phyloP scores from a whole-genome alignment of 2,888 invertebrate species.

The Augiades crinisus region DNA sequence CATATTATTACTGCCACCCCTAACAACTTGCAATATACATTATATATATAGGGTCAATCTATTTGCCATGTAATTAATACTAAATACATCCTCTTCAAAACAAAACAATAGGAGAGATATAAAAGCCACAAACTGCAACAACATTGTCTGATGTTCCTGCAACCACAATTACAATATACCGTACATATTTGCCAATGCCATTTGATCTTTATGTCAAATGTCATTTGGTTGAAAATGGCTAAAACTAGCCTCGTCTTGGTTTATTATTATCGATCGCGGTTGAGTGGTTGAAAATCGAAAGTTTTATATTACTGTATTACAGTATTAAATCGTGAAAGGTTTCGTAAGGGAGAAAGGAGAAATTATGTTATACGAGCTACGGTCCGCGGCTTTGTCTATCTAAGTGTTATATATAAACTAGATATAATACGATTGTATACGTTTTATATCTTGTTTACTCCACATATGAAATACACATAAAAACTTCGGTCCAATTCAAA shows the following conservation, averaged over 20 bases:
- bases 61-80: no score
- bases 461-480: no score
- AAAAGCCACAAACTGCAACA: slow-evolving; percentile 9
- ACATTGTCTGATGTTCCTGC: neutral
- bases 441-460: no score
- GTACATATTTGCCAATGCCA: neutral
- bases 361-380: neutral
- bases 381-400: no score
- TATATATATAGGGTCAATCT: neutral
- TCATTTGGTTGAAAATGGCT: neutral
- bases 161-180: slow-evolving; percentile 1
- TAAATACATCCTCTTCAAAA: neutral
- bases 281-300: slow-evolving; percentile 20
- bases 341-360: slow-evolving; percentile 19
- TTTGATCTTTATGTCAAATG: neutral
- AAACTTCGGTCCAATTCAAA: no score
- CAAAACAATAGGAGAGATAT: neutral
- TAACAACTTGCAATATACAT: no score
- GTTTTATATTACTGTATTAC: slow-evolving; percentile 19
- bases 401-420: no score
- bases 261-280: slow-evolving; percentile 3
- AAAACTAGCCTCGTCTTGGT: neutral
- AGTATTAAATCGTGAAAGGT: slow-evolving; percentile 20
- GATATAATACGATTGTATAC: no score
- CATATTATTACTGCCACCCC: no score